Percentiles rank a stretch among this genome's conserved stretches.
Evolutionary conservation across 2,113 vertebrate species (phyloP).

Genomic region (Struthidea cinerea): DNA sequence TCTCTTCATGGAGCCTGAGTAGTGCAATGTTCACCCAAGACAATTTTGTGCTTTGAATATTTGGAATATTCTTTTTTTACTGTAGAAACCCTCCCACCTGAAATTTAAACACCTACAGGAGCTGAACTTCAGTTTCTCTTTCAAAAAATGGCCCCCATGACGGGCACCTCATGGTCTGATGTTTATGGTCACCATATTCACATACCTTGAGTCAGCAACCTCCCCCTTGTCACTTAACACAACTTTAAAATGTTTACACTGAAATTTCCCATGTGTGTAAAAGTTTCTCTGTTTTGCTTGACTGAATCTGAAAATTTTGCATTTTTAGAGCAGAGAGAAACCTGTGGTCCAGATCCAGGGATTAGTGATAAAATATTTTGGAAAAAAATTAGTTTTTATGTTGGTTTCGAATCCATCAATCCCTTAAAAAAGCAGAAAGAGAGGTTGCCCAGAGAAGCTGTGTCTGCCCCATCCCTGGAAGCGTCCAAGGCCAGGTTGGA

Average conservation of each 20-base stretch:
- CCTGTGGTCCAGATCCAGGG: neutral
- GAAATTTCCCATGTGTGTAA: neutral
- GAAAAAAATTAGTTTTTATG: rapidly evolving
- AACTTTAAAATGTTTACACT: neutral
- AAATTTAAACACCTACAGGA: neutral
- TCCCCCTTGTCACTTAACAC: neutral
- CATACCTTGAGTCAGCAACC: neutral
- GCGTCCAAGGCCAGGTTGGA: neutral
- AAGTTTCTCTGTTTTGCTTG: neutral
- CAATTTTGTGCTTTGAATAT: rapidly evolving
- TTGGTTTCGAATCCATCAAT: neutral
- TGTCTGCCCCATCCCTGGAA: neutral
- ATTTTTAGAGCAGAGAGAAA: neutral
- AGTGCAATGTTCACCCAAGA: neutral
- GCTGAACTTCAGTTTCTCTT: neutral
- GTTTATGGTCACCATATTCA: neutral
- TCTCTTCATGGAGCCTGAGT: rapidly evolving
- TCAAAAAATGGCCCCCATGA: neutral
- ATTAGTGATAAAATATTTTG: neutral
- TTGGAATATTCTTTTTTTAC: neutral
- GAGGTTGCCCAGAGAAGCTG: neutral
- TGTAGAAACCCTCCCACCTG: neutral
- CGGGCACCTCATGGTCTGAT: neutral
- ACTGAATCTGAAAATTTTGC: neutral
- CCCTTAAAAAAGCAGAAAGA: neutral